A percentile compares a stretch with the other conserved stretches of the same genome.
These are phyloP conservation scores for Tetramorium parvispinum DNA, from an alignment of 1,140 invertebrate species.

Conservation along the genomic window DNA sequence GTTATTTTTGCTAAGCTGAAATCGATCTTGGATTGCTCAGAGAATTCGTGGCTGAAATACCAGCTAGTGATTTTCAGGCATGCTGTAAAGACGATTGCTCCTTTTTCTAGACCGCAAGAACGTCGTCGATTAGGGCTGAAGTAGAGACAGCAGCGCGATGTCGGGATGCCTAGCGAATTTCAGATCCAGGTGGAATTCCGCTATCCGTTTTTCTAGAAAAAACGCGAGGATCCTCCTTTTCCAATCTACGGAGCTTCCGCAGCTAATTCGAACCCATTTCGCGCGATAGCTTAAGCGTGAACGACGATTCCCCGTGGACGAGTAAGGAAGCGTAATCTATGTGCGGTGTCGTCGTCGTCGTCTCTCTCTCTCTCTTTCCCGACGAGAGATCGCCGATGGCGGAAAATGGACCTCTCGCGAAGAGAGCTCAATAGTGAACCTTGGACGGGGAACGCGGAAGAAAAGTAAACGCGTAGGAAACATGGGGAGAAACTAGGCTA, in stretches of 20 bases:
- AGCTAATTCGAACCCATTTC: conserved; percentile 67
- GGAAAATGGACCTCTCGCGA: conserved; percentile 28
- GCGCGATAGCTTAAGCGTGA: conserved; percentile 42
- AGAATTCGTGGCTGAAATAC: conserved; percentile 23
- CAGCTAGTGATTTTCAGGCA: neutral
- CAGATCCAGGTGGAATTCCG: conserved; percentile 4
- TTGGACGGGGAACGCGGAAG: conserved; percentile 11
- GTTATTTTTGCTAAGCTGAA: neutral
- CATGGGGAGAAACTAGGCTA: conserved; percentile 11
- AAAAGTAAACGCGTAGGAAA: conserved; percentile 30
- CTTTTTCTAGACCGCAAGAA: conserved; percentile 22
- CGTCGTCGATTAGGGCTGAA: conserved; percentile 1
- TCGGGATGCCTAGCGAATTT: conserved; percentile 27
- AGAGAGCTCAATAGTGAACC: neutral
- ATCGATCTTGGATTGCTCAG: neutral
- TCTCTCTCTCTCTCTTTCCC: neutral
- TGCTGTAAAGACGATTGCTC: conserved; percentile 4
- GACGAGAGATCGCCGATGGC: conserved; percentile 5
- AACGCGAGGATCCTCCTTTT: neutral
- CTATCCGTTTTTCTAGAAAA: conserved; percentile 1
- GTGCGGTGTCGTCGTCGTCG: conserved; percentile 10
- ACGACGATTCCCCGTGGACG: conserved; percentile 41
- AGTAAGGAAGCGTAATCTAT: conserved; percentile 61
- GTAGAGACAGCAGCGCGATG: conserved; percentile 3
- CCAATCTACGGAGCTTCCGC: conserved; percentile 38